phyloP scores from a whole-genome alignment of 2,888 invertebrate species.

The Perizoma flavofasciatum region DNA sequence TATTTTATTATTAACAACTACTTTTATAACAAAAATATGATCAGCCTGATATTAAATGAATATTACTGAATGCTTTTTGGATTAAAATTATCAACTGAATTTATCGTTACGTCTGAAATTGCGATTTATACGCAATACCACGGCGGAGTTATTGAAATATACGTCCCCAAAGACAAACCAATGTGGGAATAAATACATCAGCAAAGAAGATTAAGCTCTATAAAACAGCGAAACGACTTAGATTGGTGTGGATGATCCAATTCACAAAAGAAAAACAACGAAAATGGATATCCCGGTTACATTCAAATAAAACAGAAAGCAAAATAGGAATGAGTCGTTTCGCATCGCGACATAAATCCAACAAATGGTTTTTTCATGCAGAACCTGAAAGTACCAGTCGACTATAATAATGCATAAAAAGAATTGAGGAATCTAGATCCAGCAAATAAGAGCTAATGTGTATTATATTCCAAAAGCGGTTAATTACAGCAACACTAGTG shows the following conservation, averaged over 20 bases:
- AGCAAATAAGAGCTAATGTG: background rate
- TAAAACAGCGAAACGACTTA: constrained; percentile 46
- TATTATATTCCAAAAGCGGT: too few relatives aligned
- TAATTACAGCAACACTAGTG: too few relatives aligned
- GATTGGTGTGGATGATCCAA: constrained; percentile 42
- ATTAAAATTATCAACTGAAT: constrained; percentile 68
- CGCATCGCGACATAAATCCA: constrained; percentile 71
- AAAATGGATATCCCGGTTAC: constrained; percentile 67
- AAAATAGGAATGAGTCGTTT: constrained; percentile 72
- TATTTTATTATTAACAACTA: background rate
- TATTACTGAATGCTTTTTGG: constrained; percentile 5
- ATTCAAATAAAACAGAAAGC: constrained; percentile 70
- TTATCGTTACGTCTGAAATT: constrained; percentile 75
- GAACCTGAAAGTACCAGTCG: constrained; percentile 17
- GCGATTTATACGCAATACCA: constrained; percentile 75
- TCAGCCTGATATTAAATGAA: constrained; percentile 46
- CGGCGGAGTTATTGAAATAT: constrained; percentile 78
- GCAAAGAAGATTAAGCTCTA: constrained; percentile 55
- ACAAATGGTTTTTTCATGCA: constrained; percentile 70
- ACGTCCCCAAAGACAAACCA: constrained; percentile 74
- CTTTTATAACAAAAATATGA: constrained; percentile 13
- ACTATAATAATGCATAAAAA: constrained; percentile 9
- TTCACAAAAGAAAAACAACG: constrained; percentile 60
- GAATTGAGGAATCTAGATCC: constrained; percentile 11
- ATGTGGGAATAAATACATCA: constrained; percentile 44